Evolutionary conservation across 2,888 invertebrate species (phyloP), one percentile per base, ranked within the genome.

Genomic region (Formica aserva): DNA sequence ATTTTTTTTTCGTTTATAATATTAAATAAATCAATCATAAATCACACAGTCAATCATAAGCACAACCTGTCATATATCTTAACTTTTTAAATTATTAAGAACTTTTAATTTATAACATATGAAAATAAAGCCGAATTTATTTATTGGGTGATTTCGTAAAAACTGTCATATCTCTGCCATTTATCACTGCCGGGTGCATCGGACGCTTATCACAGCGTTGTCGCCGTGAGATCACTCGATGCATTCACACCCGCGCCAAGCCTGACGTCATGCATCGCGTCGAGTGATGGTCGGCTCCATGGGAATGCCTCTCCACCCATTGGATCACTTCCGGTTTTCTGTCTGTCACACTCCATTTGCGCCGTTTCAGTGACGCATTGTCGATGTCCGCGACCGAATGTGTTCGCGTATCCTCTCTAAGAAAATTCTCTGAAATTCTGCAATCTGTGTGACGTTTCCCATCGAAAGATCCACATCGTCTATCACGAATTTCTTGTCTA

Each of bases 241-340:
- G 71, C 78, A 66, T 83, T 83, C 87, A 85, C 90, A 83, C 86
- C 85, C 87, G 90, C 91, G 83, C 77, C 22, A 69, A 65, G 52
- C 75, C 45, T 90, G 90, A 90, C 90, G 91, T 89, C 89, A 89
- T 60, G 80, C 65, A 67, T 11, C 38, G 71, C 57, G 35, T n/a
- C 71, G 84, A 86, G 80, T 71, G 57, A 52, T 67, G 85, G 80
- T n/a, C 76, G 82, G 86, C 67, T 78, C 80, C 85, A 85, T 65
- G 77, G 63, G 85, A 91, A 89, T 89, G 82, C 65, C 82, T 84
- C 85, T 69, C 66, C 86, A 78, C 67, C 87, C 55, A 86, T 86
- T 91, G 91, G 89, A 75, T 89, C 85, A 76, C 85, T 82, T 89
- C 86, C 85, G 89, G 83, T 91, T 91, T 84, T 89, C 89, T 83